Conservation (phyloP, 92 coral and sea anemone genomes). For the Muricea muricata region DNA sequence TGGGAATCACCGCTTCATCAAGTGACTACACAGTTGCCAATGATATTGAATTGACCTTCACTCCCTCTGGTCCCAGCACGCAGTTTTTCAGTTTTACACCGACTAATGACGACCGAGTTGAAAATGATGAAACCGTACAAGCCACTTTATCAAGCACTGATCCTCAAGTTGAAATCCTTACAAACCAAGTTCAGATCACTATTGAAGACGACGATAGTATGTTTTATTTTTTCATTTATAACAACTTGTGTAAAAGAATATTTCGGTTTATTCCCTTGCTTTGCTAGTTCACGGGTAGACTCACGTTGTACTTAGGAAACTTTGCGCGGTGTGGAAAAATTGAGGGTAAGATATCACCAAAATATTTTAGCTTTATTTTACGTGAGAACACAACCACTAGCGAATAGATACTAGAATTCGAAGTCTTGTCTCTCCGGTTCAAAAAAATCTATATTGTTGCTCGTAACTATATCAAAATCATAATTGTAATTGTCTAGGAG, state of each 20-base stretch:
- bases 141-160: not conserved
- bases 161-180: slow-evolving; percentile 8
- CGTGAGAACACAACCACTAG: too few relatives aligned
- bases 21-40: slow-evolving; percentile 23
- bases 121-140: not conserved
- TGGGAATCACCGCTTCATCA: slow-evolving; percentile 19
- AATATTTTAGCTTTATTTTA: too few relatives aligned
- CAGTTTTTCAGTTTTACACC: slow-evolving; percentile 27
- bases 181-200: not conserved
- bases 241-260: too few relatives aligned
- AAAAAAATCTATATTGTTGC: too few relatives aligned
- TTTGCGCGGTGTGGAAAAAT: too few relatives aligned
- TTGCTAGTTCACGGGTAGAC: too few relatives aligned
- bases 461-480: too few relatives aligned
- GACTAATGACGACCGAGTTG: slow-evolving; percentile 1
- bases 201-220: slow-evolving; percentile 29
- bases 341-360: too few relatives aligned
- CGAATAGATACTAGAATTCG: too few relatives aligned
- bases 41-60: slow-evolving; percentile 21
- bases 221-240: not conserved
- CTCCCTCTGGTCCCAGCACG: slow-evolving; percentile 1
- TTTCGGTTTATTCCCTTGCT: too few relatives aligned
- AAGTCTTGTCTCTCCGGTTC: too few relatives aligned
- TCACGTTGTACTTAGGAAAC: too few relatives aligned
- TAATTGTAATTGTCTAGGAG: not conserved